These are phyloP conservation scores for Timema cristinae DNA, from an alignment of 2,888 invertebrate species.

Conservation along the genomic window DNA sequence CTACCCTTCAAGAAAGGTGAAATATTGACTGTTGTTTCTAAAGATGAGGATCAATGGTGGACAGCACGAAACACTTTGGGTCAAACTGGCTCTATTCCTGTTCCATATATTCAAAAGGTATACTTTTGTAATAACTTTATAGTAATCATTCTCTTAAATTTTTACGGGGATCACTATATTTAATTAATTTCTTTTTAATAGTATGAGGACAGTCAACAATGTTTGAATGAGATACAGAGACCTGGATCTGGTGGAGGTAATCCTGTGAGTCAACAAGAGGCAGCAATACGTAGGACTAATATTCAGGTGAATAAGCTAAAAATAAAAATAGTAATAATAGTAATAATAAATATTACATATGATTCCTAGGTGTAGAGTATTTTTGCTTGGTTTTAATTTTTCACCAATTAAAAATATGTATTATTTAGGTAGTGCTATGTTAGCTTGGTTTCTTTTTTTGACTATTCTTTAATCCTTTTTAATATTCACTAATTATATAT, in stretches of 20 bases:
- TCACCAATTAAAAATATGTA: too few species aligned
- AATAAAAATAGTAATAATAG: not conserved
- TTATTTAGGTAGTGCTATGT: too few species aligned
- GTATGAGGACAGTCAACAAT: slow-evolving; percentile 47
- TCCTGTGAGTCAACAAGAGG: slow-evolving; percentile 29
- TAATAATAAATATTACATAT: not conserved
- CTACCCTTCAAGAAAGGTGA: slow-evolving; percentile 94
- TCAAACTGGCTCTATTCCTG: slow-evolving; percentile 89
- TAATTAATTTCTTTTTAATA: slow-evolving; percentile 30
- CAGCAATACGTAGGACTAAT: slow-evolving; percentile 29
- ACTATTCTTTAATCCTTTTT: too few species aligned
- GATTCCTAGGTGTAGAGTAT: too few species aligned
- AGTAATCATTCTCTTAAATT: not conserved
- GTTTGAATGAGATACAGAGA: slow-evolving; percentile 42
- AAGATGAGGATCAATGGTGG: slow-evolving; percentile 99
- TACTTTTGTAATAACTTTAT: slow-evolving; percentile 28
- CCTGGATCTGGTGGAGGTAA: slow-evolving; percentile 43
- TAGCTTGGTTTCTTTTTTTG: too few species aligned
- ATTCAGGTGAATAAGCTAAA: slow-evolving; percentile 28
- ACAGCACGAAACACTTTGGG: slow-evolving; percentile 87
- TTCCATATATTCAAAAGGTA: slow-evolving; percentile 88
- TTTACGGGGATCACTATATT: not conserved
- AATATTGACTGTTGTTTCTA: slow-evolving; percentile 82
- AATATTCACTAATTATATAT: too few species aligned
- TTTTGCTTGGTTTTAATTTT: too few species aligned